Percentiles rank a stretch among this genome's conserved stretches.
These are phyloP conservation scores for Himalopsyche japonica DNA, from an alignment of 2,888 invertebrate genomes.

Conservation along the genomic window DNA sequence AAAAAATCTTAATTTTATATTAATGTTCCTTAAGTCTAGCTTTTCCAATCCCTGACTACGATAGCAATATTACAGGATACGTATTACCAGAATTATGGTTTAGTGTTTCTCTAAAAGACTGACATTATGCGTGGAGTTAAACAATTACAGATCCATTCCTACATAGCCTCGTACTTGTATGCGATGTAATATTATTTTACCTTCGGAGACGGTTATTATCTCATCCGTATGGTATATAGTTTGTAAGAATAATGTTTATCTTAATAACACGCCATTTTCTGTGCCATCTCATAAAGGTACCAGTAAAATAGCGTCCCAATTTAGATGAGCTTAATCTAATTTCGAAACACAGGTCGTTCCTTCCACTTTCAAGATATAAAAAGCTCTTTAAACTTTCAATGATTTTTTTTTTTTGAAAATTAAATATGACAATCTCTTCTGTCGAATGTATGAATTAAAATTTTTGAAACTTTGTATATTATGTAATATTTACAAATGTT, in stretches of 20 bases:
- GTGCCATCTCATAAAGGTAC: slow-evolving; percentile 1
- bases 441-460: too few species aligned
- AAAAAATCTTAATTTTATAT: too few species aligned
- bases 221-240: slow-evolving; percentile 11
- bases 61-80: background rate
- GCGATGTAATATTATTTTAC: slow-evolving; percentile 11
- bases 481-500: too few species aligned
- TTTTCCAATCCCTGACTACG: background rate
- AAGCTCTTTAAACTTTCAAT: too few species aligned
- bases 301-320: background rate
- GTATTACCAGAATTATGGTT: slow-evolving; percentile 20
- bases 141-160: slow-evolving; percentile 25
- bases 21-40: too few species aligned
- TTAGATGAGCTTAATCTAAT: background rate
- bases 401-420: too few species aligned
- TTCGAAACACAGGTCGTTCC: too few species aligned
- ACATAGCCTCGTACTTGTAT: background rate
- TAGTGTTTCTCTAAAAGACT: slow-evolving; percentile 26
- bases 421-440: too few species aligned
- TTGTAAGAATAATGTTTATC: slow-evolving; percentile 28
- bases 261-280: slow-evolving; percentile 24
- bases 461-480: too few species aligned
- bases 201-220: slow-evolving; percentile 23
- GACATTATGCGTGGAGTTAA: slow-evolving; percentile 31
- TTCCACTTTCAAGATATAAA: too few species aligned